Conservation (phyloP, 2,888 invertebrate genomes). For the Mesorhabditis belari region DNA sequence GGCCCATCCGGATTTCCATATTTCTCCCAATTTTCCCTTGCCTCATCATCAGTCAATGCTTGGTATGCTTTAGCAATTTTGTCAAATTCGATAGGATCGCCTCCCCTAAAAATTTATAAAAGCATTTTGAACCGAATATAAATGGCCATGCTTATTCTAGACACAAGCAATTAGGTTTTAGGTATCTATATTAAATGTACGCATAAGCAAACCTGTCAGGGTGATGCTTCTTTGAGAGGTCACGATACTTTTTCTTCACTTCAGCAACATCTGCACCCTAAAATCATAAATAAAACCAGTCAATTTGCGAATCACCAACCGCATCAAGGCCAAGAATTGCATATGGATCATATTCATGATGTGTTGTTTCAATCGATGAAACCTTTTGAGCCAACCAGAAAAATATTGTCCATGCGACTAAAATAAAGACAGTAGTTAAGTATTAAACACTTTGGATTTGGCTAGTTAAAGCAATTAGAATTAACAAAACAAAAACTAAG, state of each 20-base stretch:
- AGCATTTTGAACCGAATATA: neutral
- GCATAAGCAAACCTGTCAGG: slow-evolving; percentile 66
- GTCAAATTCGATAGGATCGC: slow-evolving; percentile 94
- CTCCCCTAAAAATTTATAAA: slow-evolving; percentile 55
- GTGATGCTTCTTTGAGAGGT: slow-evolving; percentile 79
- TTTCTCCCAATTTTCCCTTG: slow-evolving; percentile 93
- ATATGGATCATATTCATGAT: slow-evolving; percentile 87
- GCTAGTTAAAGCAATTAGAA: no score
- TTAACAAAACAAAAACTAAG: neutral
- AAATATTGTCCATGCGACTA: slow-evolving; percentile 57
- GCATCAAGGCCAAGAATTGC: slow-evolving; percentile 83
- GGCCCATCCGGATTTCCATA: slow-evolving; percentile 99
- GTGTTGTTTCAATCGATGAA: slow-evolving; percentile 74
- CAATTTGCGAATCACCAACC: slow-evolving; percentile 58
- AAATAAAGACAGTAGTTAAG: no score
- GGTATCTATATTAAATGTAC: no score
- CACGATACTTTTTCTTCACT: slow-evolving; percentile 90
- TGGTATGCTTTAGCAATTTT: slow-evolving; percentile 80
- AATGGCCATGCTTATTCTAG: no score
- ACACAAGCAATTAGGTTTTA: no score
- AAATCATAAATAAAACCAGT: slow-evolving; percentile 11
- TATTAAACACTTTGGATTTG: no score
- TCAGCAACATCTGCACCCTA: slow-evolving; percentile 77
- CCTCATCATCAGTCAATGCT: slow-evolving; percentile 85
- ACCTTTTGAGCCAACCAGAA: slow-evolving; percentile 57